Base-by-base conservation (phyloP, 2,888 invertebrate species). In the Ectemnius continuus region DNA sequence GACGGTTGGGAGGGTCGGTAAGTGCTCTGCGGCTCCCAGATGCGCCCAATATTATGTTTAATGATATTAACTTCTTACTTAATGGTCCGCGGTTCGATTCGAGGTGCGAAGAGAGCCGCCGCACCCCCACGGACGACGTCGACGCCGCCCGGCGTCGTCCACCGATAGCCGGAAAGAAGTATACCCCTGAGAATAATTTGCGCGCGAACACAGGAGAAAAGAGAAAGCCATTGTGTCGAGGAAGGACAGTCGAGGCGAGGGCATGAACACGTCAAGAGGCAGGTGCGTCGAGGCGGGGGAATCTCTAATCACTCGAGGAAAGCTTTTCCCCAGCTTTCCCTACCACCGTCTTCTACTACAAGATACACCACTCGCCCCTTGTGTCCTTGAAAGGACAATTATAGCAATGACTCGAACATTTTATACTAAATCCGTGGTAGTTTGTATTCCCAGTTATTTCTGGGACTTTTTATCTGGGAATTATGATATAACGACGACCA, bases 31-130 rank as follows among this genome's bases (percentile, higher is more conserved):
- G 89, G 90, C 89, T 89, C 90, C 89, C 91, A 91, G 91, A 91
- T 91, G 91, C 89, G 91, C 89, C 90, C 90, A 89, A 91, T 91
- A 90, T 91, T 91, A 91, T 90, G 89, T 89, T 90, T 91, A 91
- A 91, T 90, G 91, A 90, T 91, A 91, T 91, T 91, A 91, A 91
- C 90, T 91, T 91, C 90, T 89, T 88, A 90, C 90, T 89, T 91
- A 91, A 91, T 91, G 91, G 90, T 87, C 89, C 90, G 89, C 86
- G 90, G 89, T 91, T 91, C 90, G 90, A 91, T 90, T 90, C 88
- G 87, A 90, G 90, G 90, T 86, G 90, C 86, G 87, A 90, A 88
- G 81, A 84, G 83, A 70, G 75, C 63, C 64, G 8, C 36, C 36
- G 36, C 63, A n/a, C 56, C 56, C 62, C 57, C 52, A 62, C 61